These are phyloP conservation scores for Tribolium freemani DNA, from an alignment of 2,888 invertebrate genomes.

Conservation along the genomic window DNA sequence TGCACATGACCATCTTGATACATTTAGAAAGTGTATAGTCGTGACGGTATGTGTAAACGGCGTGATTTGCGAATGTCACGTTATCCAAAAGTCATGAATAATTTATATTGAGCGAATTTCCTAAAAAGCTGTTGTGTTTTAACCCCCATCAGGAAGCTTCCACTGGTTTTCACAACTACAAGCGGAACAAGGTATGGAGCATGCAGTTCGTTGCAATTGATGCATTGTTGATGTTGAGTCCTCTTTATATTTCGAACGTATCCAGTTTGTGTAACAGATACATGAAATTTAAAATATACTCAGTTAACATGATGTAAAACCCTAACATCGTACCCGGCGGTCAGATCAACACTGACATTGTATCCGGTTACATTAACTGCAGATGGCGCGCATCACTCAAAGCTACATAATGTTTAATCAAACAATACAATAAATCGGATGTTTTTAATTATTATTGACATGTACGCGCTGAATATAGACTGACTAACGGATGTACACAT, in stretches of 20 bases:
- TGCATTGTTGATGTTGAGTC: slow-evolving; percentile 3
- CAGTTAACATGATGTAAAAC: slow-evolving; percentile 54
- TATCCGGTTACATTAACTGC: slow-evolving; percentile 59
- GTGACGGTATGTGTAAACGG: slow-evolving; percentile 40
- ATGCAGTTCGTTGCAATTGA: slow-evolving; percentile 12
- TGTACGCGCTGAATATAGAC: slow-evolving; percentile 44
- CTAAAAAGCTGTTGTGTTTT: slow-evolving; percentile 9
- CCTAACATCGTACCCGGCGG: slow-evolving; percentile 58
- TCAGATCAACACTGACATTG: slow-evolving; percentile 62
- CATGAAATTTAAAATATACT: slow-evolving; percentile 56
- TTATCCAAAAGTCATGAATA: slow-evolving; percentile 40
- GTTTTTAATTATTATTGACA: slow-evolving; percentile 54
- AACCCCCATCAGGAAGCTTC: slow-evolving; percentile 12
- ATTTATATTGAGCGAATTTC: slow-evolving; percentile 22
- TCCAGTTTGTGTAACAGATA: slow-evolving; percentile 42
- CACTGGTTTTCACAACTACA: not conserved
- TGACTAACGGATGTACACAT: slow-evolving; percentile 30
- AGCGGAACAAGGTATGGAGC: slow-evolving; percentile 5
- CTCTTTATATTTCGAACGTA: slow-evolving; percentile 27
- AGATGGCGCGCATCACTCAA: slow-evolving; percentile 58
- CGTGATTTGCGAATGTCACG: slow-evolving; percentile 39
- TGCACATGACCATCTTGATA: slow-evolving; percentile 27
- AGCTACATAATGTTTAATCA: slow-evolving; percentile 54
- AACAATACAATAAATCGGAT: slow-evolving; percentile 55
- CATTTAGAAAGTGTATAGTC: slow-evolving; percentile 40